Evolutionary conservation across 2,113 vertebrate species (phyloP).

Genomic region (Rhinolophus ferrumequinum): DNA sequence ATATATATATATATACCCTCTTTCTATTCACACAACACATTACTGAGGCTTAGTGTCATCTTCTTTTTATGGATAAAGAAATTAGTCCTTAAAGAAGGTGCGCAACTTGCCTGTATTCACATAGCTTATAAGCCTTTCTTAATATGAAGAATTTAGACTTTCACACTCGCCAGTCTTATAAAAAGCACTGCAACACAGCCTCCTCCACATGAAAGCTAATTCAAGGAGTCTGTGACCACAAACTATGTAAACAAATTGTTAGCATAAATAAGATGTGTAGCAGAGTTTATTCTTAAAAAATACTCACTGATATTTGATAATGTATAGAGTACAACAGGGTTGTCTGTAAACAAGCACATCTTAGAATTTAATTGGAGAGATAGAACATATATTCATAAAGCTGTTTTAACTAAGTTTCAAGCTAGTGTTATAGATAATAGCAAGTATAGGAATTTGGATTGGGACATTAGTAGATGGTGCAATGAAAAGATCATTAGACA

Average conservation of each 20-base stretch:
- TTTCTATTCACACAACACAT: background rate
- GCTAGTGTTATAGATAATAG: background rate
- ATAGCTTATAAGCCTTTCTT: background rate
- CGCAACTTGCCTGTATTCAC: background rate
- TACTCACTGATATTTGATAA: background rate
- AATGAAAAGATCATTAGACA: background rate
- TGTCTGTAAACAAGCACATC: background rate
- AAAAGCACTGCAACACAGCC: background rate
- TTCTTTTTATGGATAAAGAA: slow-evolving; percentile 12
- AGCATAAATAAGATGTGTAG: background rate
- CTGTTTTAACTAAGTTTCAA: background rate
- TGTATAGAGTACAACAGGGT: background rate
- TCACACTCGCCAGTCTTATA: background rate
- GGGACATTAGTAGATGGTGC: background rate
- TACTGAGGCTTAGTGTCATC: background rate
- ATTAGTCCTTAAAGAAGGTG: background rate
- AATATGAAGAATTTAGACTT: background rate
- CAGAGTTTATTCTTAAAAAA: background rate
- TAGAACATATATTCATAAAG: background rate
- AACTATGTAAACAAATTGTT: background rate
- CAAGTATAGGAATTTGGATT: background rate
- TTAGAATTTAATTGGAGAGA: background rate
- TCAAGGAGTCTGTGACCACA: background rate
- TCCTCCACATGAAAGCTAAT: background rate
- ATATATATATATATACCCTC: background rate